Evolutionary conservation across 92 coral and sea anemone species (phyloP).

Genomic region (Epizoanthus scotinus): DNA sequence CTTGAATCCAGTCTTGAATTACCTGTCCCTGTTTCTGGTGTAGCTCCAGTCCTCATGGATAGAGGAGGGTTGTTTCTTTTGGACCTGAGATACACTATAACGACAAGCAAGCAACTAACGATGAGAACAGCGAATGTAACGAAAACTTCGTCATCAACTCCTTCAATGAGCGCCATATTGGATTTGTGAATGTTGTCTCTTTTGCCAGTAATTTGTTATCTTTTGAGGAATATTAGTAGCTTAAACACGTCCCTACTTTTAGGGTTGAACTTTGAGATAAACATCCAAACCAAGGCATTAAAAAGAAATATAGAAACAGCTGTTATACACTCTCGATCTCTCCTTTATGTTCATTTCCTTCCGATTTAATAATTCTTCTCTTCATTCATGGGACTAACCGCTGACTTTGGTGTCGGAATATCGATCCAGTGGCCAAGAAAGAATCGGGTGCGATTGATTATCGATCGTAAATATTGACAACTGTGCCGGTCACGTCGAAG

Average conservation of each 20-base stretch:
- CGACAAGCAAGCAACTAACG: constrained; percentile 37
- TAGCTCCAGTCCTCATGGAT: constrained; percentile 1
- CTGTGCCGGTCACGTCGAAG: too few relatives aligned
- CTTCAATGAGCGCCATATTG: constrained; percentile 75
- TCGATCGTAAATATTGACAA: not conserved
- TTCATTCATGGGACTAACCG: not conserved
- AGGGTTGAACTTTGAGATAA: not conserved
- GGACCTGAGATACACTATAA: constrained; percentile 44
- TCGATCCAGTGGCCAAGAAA: too few relatives aligned
- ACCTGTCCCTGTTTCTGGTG: constrained; percentile 5
- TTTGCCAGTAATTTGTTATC: constrained; percentile 6
- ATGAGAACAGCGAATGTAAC: constrained; percentile 62
- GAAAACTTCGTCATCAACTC: constrained; percentile 89
- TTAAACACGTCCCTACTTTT: not conserved
- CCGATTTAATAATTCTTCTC: not conserved
- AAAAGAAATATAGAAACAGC: not conserved
- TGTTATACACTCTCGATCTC: not conserved
- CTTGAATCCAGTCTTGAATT: not conserved
- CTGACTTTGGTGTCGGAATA: not conserved
- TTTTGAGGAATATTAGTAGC: constrained; percentile 13
- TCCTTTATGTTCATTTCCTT: not conserved
- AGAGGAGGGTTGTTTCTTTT: constrained; percentile 32
- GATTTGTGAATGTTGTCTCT: not conserved
- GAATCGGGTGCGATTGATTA: too few relatives aligned
- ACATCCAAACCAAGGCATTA: not conserved